These are phyloP conservation scores for Salvelinus namaycush DNA, from an alignment of 2,113 vertebrate species.

Conservation along the genomic window DNA sequence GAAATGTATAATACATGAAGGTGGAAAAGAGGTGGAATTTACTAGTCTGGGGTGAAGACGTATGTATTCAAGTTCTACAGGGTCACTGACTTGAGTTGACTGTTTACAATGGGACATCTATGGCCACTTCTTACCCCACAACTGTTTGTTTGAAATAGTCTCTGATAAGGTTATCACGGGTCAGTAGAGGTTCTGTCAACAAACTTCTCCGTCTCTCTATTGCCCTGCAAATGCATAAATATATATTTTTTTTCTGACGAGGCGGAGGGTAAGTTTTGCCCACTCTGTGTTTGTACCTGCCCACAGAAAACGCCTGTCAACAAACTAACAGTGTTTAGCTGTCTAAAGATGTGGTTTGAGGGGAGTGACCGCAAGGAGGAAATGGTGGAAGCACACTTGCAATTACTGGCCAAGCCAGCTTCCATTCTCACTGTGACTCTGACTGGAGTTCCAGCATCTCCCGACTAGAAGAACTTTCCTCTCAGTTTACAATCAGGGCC, in stretches of 20 bases:
- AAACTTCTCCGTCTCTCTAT: not conserved
- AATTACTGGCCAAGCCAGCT: conserved; percentile 34
- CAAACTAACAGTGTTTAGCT: conserved; percentile 49
- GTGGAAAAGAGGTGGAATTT: too few species aligned
- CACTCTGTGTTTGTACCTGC: conserved; percentile 23
- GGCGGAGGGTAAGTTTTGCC: not conserved
- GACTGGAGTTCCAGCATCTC: conserved; percentile 31
- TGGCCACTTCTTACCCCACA: not conserved
- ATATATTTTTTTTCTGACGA: not conserved
- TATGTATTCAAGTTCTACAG: not conserved
- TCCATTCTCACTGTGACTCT: conserved; percentile 25
- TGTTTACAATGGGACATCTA: not conserved
- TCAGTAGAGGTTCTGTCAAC: not conserved
- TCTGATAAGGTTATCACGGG: not conserved
- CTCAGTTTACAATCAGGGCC: not conserved
- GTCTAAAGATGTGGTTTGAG: conserved; percentile 49
- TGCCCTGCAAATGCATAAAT: not conserved
- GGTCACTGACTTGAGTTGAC: not conserved
- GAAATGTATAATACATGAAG: too few species aligned
- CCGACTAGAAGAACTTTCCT: not conserved
- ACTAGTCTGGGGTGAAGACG: not conserved
- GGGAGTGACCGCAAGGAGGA: conserved; percentile 55
- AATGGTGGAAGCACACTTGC: conserved; percentile 40
- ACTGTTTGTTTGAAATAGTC: not conserved
- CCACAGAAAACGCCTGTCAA: conserved; percentile 56